Evolutionary conservation across 1,140 invertebrate species (phyloP).

Genomic region (Drosophila pectinifera): DNA sequence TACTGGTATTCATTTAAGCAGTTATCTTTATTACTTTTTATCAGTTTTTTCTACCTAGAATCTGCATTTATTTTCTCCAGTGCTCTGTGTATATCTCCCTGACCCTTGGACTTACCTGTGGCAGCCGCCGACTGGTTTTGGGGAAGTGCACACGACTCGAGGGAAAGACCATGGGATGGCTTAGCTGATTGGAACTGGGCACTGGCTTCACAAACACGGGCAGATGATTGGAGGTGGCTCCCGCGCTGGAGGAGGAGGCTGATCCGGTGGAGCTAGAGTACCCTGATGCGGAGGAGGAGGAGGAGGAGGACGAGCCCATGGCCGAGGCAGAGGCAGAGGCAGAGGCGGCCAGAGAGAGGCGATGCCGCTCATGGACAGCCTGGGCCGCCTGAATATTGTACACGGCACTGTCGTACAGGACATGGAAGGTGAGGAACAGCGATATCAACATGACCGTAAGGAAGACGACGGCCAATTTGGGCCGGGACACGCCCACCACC

Average conservation of each 20-base stretch:
- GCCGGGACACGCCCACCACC: slow-evolving; percentile 91
- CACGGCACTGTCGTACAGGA: slow-evolving; percentile 92
- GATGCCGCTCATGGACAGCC: slow-evolving; percentile 77
- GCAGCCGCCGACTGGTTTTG: slow-evolving; percentile 86
- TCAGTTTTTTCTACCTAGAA: not conserved
- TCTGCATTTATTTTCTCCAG: not conserved
- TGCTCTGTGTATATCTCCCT: not conserved
- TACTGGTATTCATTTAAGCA: rapidly evolving
- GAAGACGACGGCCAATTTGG: slow-evolving; percentile 91
- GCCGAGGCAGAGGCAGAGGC: slow-evolving; percentile 42
- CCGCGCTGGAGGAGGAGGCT: slow-evolving; percentile 3
- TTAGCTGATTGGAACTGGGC: slow-evolving; percentile 67
- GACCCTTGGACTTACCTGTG: slow-evolving; percentile 85
- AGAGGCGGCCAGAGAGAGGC: slow-evolving; percentile 64
- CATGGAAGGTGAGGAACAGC: slow-evolving; percentile 92
- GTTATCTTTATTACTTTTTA: too few relatives aligned
- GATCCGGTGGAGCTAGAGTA: slow-evolving; percentile 42
- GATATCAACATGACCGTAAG: slow-evolving; percentile 91
- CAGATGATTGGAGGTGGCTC: slow-evolving; percentile 58
- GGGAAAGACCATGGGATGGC: slow-evolving; percentile 85
- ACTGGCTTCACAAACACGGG: slow-evolving; percentile 74
- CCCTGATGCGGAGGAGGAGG: slow-evolving; percentile 2
- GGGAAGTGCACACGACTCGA: slow-evolving; percentile 85
- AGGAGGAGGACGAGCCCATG: slow-evolving; percentile 4
- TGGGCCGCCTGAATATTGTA: slow-evolving; percentile 88